Conservation (phyloP, 2,797 vertebrate species). For the Siniperca undulata region DNA sequence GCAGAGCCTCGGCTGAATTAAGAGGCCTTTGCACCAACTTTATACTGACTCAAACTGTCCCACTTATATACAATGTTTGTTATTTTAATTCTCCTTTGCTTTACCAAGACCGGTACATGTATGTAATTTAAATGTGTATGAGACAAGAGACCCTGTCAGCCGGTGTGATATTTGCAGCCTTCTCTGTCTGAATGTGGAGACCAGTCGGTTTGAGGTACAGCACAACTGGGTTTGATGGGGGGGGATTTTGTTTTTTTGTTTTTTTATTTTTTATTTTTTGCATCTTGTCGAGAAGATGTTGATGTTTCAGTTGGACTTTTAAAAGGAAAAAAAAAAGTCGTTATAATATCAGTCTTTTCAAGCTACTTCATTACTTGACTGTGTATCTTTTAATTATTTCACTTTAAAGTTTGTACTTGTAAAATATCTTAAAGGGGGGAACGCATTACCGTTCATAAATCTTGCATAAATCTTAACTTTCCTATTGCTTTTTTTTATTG, state of each 20-base stretch:
- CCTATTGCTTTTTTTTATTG: constrained; percentile 62
- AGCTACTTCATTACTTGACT: constrained; percentile 78
- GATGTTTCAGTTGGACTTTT: constrained; percentile 39
- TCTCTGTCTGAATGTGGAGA: constrained; percentile 61
- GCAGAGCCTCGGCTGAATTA: constrained; percentile 44
- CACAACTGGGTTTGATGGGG: constrained; percentile 59
- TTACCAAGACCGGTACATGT: constrained; percentile 79
- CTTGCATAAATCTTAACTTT: constrained; percentile 64
- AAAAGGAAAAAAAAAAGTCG: constrained; percentile 49
- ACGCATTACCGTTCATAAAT: constrained; percentile 69
- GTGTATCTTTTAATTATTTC: constrained; percentile 75
- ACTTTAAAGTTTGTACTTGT: constrained; percentile 80
- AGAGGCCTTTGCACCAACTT: constrained; percentile 72
- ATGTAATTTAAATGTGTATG: constrained; percentile 56
- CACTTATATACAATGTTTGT: constrained; percentile 37
- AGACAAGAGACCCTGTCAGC: constrained; percentile 34
- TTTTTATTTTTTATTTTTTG: not conserved
- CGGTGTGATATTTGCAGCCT: constrained; percentile 42
- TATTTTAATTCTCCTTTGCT: constrained; percentile 61
- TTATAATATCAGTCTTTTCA: constrained; percentile 68
- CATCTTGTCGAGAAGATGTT: constrained; percentile 31
- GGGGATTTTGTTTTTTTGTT: constrained; percentile 19
- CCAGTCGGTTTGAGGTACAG: constrained; percentile 73
- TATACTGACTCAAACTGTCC: constrained; percentile 66
- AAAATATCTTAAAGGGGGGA: constrained; percentile 72